Conservation (phyloP, 1,140 invertebrate species). For the Trigoniulus corallinus region DNA sequence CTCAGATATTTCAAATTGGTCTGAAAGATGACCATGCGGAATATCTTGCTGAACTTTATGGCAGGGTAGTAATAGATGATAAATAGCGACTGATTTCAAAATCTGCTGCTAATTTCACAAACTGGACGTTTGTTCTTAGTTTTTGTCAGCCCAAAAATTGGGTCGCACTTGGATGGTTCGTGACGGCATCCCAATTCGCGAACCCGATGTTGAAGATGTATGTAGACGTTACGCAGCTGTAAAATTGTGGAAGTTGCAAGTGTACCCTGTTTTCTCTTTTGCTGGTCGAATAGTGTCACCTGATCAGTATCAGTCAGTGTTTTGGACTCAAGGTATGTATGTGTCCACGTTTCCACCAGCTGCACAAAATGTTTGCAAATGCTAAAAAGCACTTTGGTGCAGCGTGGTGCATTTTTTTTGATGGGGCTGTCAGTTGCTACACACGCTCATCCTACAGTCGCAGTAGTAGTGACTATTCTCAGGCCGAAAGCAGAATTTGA, state of each 20-base stretch:
- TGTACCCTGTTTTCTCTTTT: neutral
- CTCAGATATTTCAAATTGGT: neutral
- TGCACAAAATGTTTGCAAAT: no score
- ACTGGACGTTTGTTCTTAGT: no score
- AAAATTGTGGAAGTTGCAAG: neutral
- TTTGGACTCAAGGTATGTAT: neutral
- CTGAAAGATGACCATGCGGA: neutral
- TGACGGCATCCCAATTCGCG: neutral
- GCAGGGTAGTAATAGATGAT: neutral
- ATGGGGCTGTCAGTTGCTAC: no score
- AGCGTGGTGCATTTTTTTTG: no score
- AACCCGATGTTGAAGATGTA: neutral
- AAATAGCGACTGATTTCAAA: no score
- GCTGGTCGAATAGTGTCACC: neutral
- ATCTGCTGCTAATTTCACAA: no score
- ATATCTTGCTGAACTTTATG: neutral
- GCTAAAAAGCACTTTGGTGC: no score
- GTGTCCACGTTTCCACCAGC: no score
- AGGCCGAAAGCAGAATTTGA: no score
- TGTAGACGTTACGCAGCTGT: neutral
- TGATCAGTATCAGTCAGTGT: neutral
- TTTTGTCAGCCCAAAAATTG: neutral
- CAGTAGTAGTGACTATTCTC: no score
- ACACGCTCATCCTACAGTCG: no score
- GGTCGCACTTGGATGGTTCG: neutral